These are phyloP conservation scores for Ranitomeya variabilis DNA, from an alignment of 2,113 vertebrate species.

Conservation along the genomic window DNA sequence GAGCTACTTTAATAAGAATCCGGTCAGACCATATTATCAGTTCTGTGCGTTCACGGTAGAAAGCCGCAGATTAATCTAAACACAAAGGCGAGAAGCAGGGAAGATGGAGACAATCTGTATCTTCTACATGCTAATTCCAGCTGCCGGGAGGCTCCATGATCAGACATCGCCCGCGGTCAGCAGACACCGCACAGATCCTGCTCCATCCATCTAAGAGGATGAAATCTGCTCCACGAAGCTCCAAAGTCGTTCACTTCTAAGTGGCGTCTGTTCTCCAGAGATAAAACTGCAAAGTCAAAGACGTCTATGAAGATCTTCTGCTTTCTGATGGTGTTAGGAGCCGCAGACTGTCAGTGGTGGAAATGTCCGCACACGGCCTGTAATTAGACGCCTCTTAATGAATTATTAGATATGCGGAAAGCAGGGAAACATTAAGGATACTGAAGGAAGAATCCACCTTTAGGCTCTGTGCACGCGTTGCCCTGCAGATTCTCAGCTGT, in stretches of 20 bases:
- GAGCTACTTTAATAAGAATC: too few relatives aligned
- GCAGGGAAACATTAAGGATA: neutral
- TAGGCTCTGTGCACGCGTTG: too few relatives aligned
- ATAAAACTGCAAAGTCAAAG: slow-evolving; percentile 17
- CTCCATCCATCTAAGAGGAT: neutral
- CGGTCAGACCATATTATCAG: too few relatives aligned
- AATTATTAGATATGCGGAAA: neutral
- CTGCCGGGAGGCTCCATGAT: too few relatives aligned
- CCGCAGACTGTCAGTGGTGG: neutral
- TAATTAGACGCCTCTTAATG: neutral
- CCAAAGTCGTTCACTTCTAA: neutral
- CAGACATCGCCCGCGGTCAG: too few relatives aligned
- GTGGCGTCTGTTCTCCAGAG: neutral
- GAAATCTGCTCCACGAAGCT: neutral
- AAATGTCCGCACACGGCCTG: neutral
- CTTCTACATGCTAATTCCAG: too few relatives aligned
- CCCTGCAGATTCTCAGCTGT: neutral
- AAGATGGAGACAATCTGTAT: too few relatives aligned
- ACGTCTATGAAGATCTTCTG: neutral
- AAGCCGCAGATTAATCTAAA: too few relatives aligned
- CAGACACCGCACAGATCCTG: neutral
- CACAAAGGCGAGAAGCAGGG: too few relatives aligned
- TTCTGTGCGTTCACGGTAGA: too few relatives aligned
- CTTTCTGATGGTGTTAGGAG: neutral
- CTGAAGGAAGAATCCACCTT: neutral